Evolutionary conservation across 1,140 invertebrate genomes (phyloP).

Genomic region (Anastatus disparis): DNA sequence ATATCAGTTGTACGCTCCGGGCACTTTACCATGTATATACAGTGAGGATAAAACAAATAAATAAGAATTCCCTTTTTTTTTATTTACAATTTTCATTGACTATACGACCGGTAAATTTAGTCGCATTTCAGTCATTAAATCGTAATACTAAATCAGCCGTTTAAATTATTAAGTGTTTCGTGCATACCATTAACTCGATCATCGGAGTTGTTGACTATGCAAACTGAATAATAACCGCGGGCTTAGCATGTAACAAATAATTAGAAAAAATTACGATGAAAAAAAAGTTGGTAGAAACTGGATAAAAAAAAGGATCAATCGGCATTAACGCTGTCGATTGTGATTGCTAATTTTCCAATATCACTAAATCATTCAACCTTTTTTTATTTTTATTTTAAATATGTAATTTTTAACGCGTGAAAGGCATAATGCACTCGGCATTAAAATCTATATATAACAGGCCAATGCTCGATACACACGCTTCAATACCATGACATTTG

Average conservation of each 20-base stretch:
- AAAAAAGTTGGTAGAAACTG: too few relatives aligned
- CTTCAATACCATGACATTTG: conserved; percentile 13
- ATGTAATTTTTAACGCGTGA: conserved; percentile 12
- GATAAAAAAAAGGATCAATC: background rate
- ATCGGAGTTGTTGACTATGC: background rate
- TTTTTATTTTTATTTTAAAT: too few relatives aligned
- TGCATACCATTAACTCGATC: conserved; percentile 4
- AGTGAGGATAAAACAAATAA: background rate
- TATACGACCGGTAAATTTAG: background rate
- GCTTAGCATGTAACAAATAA: too few relatives aligned
- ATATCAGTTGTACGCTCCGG: background rate
- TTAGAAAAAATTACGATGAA: too few relatives aligned
- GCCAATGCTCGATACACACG: too few relatives aligned
- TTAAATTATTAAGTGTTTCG: background rate
- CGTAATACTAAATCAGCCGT: background rate
- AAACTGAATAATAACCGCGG: background rate
- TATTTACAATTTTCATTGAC: background rate
- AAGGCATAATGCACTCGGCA: background rate
- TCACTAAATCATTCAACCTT: conserved; percentile 20
- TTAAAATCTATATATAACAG: too few relatives aligned
- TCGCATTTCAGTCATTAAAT: background rate
- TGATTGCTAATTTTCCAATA: background rate
- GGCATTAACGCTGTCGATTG: background rate
- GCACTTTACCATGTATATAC: too few relatives aligned
- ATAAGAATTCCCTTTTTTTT: background rate